Percentiles rank a stretch among this genome's conserved stretches.
phyloP scores from a whole-genome alignment of 30 jellyfish, hydroid and myxozoan species.

The Aurelia sp. region DNA sequence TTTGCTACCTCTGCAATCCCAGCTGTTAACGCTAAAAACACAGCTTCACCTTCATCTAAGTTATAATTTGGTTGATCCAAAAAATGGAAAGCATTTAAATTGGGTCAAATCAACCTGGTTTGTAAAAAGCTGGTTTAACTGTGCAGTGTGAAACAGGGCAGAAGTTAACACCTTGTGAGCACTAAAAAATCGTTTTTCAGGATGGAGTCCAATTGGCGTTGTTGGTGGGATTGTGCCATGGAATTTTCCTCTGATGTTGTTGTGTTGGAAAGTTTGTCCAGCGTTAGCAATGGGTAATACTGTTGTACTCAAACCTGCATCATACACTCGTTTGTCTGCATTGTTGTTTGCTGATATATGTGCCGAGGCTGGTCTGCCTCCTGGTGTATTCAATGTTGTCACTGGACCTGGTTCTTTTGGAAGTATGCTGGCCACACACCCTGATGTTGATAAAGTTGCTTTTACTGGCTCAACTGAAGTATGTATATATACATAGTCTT shows the following conservation, averaged over 20 bases:
- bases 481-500: slow-evolving; percentile 10
- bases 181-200: slow-evolving; percentile 18
- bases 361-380: slow-evolving; percentile 99
- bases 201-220: slow-evolving; percentile 94
- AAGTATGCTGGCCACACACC: slow-evolving; percentile 88
- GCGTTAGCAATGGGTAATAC: slow-evolving; percentile 99
- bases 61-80: too few relatives aligned
- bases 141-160: too few relatives aligned
- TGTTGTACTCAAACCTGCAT: slow-evolving; percentile 90
- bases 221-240: slow-evolving; percentile 98
- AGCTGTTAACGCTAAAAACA: too few relatives aligned
- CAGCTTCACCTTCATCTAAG: too few relatives aligned
- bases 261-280: slow-evolving; percentile 97
- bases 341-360: slow-evolving; percentile 96
- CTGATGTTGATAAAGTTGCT: slow-evolving; percentile 93
- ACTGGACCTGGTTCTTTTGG: slow-evolving; percentile 99
- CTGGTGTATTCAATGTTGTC: slow-evolving; percentile 98
- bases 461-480: slow-evolving; percentile 99
- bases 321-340: slow-evolving; percentile 90
- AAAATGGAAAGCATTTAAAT: too few relatives aligned
- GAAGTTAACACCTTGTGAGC: too few relatives aligned
- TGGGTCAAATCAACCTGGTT: too few relatives aligned
- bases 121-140: too few relatives aligned
- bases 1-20: too few relatives aligned
- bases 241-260: slow-evolving; percentile 97